Percentiles rank a stretch among this genome's conserved stretches.
Evolutionary conservation across 2,888 invertebrate genomes (phyloP).

Genomic region (Apeira syringaria): DNA sequence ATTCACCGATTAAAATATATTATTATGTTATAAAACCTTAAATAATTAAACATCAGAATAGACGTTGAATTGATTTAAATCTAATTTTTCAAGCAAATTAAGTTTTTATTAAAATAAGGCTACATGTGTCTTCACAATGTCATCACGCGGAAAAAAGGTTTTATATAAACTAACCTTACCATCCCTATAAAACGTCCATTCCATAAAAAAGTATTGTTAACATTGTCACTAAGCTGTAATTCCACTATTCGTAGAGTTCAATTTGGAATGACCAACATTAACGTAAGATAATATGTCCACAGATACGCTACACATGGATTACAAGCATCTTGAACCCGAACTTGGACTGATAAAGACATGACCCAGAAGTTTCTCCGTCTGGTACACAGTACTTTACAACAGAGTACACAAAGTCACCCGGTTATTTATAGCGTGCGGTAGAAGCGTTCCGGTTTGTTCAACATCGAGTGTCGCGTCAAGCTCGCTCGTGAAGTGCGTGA

Average conservation of each 20-base stretch:
- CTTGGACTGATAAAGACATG: slow-evolving; percentile 15
- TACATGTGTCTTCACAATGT: no score
- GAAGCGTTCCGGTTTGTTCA: not conserved
- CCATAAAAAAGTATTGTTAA: not conserved
- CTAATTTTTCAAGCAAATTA: no score
- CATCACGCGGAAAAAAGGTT: no score
- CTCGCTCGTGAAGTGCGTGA: slow-evolving; percentile 4
- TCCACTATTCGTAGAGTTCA: not conserved
- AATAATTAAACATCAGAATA: no score
- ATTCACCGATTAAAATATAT: no score
- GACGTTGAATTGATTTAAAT: no score
- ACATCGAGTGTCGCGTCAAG: not conserved
- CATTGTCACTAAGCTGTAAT: not conserved
- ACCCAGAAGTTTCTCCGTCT: slow-evolving; percentile 5
- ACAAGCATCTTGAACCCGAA: slow-evolving; percentile 10
- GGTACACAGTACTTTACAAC: not conserved
- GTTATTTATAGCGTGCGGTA: not conserved
- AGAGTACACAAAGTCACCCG: not conserved
- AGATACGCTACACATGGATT: slow-evolving; percentile 17
- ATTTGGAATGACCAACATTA: slow-evolving; percentile 3
- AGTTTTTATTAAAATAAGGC: no score
- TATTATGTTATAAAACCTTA: no score
- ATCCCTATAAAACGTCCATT: no score
- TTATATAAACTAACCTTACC: no score
- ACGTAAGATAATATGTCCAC: slow-evolving; percentile 13